Evolutionary conservation across 2,113 vertebrate species (phyloP).

Genomic region (Podarcis muralis): DNA sequence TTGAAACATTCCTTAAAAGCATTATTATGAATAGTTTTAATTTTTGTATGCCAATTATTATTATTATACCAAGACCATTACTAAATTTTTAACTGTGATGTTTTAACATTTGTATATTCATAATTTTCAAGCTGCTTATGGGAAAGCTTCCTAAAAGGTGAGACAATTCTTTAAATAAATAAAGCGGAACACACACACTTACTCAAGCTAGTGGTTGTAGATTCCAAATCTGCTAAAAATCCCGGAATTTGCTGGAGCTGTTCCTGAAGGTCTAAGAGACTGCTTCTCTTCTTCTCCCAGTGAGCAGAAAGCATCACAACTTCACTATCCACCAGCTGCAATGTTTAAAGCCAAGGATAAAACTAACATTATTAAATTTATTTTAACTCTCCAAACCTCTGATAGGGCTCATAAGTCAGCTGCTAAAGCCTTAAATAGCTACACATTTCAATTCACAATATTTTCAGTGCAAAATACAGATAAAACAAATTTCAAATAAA

Average conservation of each 20-base stretch:
- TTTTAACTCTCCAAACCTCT: not conserved
- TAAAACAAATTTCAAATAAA: not conserved
- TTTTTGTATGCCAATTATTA: not conserved
- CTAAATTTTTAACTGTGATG: not conserved
- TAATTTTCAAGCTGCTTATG: not conserved
- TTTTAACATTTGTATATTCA: not conserved
- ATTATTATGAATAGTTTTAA: not conserved
- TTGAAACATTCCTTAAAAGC: not conserved
- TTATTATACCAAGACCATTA: not conserved
- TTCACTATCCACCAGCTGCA: conserved; percentile 88
- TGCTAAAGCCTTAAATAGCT: not conserved
- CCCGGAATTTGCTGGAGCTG: conserved; percentile 88
- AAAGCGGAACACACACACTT: conserved; percentile 48
- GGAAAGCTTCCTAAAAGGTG: not conserved
- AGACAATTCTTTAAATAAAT: not conserved
- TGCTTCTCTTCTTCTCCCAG: conserved; percentile 87
- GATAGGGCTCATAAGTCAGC: not conserved
- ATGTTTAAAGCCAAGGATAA: conserved; percentile 33
- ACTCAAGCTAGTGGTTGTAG: conserved; percentile 86
- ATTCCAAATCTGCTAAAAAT: conserved; percentile 85
- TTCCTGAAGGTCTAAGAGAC: conserved; percentile 84
- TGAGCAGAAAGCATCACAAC: conserved; percentile 94
- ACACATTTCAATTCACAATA: not conserved
- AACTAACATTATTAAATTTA: not conserved
- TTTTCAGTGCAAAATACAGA: not conserved